Base-by-base conservation (phyloP, 1,140 invertebrate species). In the Pseudomyrmex cubaensis region DNA sequence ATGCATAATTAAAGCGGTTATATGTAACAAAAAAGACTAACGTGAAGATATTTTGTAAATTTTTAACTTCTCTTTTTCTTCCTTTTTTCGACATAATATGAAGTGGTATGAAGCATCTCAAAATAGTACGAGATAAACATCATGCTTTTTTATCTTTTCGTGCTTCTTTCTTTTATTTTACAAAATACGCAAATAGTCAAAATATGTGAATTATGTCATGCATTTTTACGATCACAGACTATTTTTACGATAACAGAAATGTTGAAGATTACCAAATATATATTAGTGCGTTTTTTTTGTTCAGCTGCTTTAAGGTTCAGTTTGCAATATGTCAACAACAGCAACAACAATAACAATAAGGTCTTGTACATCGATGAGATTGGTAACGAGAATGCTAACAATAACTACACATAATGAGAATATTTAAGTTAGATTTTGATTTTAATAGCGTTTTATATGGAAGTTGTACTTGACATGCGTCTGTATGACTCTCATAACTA, bases 1-100 rank as follows among this genome's bases (percentile, higher is more conserved):
- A 80, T 80, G 76, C 66, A 72, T 72, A 72, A 80, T 80, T 80
- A 72, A 72, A 67, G 17, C 22, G 69, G 22, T 52, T 64, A 59
- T 25, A 44, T 59, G 48, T 57, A 59, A 44, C 20, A 56, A 52
- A 17, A 56, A 56, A 52, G 35, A 52, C 63, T 69, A 69, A 69
- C 64, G 35, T 2, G 22, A 10, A 35, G 35, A 17, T 77, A 46
- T 70, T 70, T 78, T 59, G 48, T 22, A 59, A 78, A 59, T 13
- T 70, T 78, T 70, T 70, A 59, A 78, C 10, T 48, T 2, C 10
- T 17, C 1, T 5, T n/a, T 12, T 17, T 12, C 17, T 52, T 17
- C 15, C 9, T 22, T 20, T 17, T 44, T 22, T 35, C 48, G 20
- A 35, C 12, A 20, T 76, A 50, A 25, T 25, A 48, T 75, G 48